These are phyloP conservation scores for Pogonomyrmex barbatus DNA, from an alignment of 1,140 invertebrate genomes.

Conservation along the genomic window DNA sequence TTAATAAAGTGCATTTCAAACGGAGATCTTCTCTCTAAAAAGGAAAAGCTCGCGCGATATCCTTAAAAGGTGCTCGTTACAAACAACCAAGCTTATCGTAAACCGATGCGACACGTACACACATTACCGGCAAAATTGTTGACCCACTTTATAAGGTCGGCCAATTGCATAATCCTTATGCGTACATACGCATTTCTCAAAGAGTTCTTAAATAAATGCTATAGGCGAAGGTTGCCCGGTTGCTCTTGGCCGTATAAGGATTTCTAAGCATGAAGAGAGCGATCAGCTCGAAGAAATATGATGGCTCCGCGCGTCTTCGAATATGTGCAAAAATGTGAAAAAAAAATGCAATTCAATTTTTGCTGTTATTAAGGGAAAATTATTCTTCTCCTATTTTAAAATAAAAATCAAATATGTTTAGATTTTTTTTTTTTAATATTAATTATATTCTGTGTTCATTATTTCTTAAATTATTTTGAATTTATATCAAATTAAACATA, in stretches of 20 bases:
- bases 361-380: neutral
- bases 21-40: conserved; percentile 56
- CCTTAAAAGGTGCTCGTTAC: conserved; percentile 58
- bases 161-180: conserved; percentile 64
- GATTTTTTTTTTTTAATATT: neutral
- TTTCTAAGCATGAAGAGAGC: conserved; percentile 66
- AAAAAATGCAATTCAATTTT: neutral
- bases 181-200: neutral
- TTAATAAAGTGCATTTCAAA: conserved; percentile 23
- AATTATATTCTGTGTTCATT: neutral
- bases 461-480: neutral
- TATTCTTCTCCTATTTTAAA: neutral
- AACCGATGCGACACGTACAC: conserved; percentile 29
- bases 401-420: neutral
- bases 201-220: conserved; percentile 34
- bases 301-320: neutral
- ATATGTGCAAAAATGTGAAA: neutral
- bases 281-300: neutral
- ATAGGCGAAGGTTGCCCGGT: conserved; percentile 65
- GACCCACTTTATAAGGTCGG: conserved; percentile 65
- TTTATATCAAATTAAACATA: conserved; percentile 4
- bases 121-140: conserved; percentile 61
- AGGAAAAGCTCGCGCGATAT: conserved; percentile 31
- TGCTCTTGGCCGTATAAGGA: conserved; percentile 63
- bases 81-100: conserved; percentile 33